Conservation (phyloP, 2,113 vertebrate genomes). For the Sinocyclocheilus anophthalmus region DNA sequence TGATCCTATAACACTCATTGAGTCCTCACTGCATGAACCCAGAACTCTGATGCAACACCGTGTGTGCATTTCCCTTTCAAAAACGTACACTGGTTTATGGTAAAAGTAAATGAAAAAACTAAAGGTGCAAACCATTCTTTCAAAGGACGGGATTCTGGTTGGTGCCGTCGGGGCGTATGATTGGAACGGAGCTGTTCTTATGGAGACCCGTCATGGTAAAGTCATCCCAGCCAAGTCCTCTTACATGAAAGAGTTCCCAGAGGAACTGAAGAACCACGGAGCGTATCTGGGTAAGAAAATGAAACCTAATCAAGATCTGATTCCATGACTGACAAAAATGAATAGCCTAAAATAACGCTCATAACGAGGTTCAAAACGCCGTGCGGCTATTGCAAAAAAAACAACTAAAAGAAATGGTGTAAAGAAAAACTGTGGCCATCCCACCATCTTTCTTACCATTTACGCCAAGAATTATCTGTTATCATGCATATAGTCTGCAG, state of each 20-base stretch:
- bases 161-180: slow-evolving; percentile 94
- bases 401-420: too few relatives aligned
- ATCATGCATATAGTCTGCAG: too few relatives aligned
- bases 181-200: slow-evolving; percentile 94
- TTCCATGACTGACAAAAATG: background rate
- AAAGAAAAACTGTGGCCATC: too few relatives aligned
- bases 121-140: background rate
- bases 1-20: background rate
- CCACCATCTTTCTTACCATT: too few relatives aligned
- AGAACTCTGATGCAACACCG: background rate
- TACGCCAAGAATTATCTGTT: too few relatives aligned
- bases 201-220: slow-evolving; percentile 86
- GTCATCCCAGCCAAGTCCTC: slow-evolving; percentile 86
- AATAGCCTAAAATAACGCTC: too few relatives aligned
- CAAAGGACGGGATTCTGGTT: slow-evolving; percentile 89
- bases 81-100: background rate
- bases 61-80: background rate
- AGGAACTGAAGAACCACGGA: slow-evolving; percentile 92
- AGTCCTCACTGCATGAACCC: background rate
- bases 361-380: too few relatives aligned
- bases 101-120: background rate
- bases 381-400: too few relatives aligned
- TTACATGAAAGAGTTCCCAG: slow-evolving; percentile 90
- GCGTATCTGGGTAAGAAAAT: slow-evolving; percentile 89
- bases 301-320: background rate